These are phyloP conservation scores for Crotalus viridis DNA, from an alignment of 2,113 vertebrate genomes.

Conservation along the genomic window DNA sequence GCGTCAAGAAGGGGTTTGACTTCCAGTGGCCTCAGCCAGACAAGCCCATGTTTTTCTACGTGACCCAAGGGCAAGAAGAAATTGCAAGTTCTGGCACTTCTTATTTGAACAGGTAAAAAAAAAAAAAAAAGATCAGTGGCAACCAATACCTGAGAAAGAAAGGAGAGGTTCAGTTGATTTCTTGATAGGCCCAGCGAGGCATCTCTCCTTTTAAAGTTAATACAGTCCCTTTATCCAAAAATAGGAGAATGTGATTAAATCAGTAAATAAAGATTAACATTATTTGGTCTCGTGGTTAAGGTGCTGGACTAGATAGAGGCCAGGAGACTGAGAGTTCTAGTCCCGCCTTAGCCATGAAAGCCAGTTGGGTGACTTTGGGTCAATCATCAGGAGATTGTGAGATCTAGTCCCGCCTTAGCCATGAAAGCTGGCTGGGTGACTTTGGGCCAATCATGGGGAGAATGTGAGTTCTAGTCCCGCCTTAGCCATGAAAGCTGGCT, in stretches of 20 bases:
- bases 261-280: background rate
- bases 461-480: no score
- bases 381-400: no score
- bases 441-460: no score
- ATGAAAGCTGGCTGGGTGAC: no score
- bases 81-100: constrained; percentile 98
- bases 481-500: no score
- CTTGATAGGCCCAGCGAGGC: background rate
- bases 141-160: background rate
- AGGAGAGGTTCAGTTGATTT: background rate
- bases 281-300: background rate
- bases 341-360: no score
- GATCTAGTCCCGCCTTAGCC: no score
- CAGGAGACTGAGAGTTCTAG: background rate
- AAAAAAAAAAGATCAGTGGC: background rate
- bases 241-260: background rate
- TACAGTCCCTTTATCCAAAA: background rate
- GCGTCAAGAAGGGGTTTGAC: constrained; percentile 97
- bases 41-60: constrained; percentile 99
- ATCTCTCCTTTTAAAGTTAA: background rate
- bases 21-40: constrained; percentile 99
- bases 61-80: constrained; percentile 97
- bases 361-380: no score
- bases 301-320: background rate
- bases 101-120: constrained; percentile 90